Conservation (phyloP, 2,113 vertebrate genomes). For the Corydoras sp. region DNA sequence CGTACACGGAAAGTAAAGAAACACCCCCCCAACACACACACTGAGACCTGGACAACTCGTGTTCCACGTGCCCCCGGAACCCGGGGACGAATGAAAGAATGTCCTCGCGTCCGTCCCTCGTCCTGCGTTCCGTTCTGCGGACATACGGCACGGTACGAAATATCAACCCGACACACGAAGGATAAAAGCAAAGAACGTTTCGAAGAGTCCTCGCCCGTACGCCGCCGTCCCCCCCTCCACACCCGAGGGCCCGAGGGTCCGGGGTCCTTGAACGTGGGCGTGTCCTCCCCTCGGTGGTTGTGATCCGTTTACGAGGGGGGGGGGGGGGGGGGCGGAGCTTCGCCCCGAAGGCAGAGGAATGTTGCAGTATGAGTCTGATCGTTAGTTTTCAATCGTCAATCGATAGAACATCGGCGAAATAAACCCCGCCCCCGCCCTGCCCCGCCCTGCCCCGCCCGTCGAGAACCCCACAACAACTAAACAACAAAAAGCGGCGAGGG, state of each 20-base stretch:
- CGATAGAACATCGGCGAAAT: constrained; percentile 41
- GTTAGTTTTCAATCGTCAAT: constrained; percentile 50
- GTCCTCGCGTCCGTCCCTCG: constrained; percentile 32
- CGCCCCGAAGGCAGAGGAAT: constrained; percentile 60
- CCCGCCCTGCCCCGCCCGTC: too few relatives aligned
- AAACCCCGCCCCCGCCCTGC: too few relatives aligned
- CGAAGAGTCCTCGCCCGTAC: constrained; percentile 61
- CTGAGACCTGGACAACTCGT: background rate
- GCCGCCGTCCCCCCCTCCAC: constrained; percentile 24
- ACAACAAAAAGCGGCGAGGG: constrained; percentile 12
- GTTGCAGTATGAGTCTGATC: constrained; percentile 59
- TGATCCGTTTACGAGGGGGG: constrained; percentile 43
- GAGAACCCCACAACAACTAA: constrained; percentile 11
- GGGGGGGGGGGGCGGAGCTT: constrained; percentile 42
- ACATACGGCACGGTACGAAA: constrained; percentile 59
- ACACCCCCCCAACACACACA: background rate
- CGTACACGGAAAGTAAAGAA: background rate
- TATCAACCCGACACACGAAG: constrained; percentile 51
- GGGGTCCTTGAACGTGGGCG: too few relatives aligned
- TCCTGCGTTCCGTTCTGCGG: constrained; percentile 29
- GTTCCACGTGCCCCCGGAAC: too few relatives aligned
- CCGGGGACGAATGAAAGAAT: too few relatives aligned
- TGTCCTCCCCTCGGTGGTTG: constrained; percentile 7
- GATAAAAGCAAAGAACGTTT: constrained; percentile 52
- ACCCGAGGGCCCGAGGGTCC: too few relatives aligned